Percentiles rank a stretch among this genome's conserved stretches.
Evolutionary conservation across 2,888 invertebrate species (phyloP).

Genomic region (Epirrhoe tristata): DNA sequence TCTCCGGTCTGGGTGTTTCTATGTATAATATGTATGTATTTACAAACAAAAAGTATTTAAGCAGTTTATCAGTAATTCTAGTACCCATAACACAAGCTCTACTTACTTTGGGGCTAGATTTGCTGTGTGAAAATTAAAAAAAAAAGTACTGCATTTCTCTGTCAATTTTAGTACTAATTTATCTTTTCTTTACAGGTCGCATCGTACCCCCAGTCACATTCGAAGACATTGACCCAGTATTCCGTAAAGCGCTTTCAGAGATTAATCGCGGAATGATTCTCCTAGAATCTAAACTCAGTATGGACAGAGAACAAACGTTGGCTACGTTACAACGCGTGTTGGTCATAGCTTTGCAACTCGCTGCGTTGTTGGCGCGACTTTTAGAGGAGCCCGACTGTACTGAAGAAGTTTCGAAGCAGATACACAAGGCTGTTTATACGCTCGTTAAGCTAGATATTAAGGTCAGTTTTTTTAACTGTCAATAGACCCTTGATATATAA

Average conservation of each 20-base stretch:
- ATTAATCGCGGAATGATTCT: constrained; percentile 88
- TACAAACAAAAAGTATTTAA: too few species aligned
- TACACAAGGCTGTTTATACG: constrained; percentile 91
- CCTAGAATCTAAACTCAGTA: constrained; percentile 85
- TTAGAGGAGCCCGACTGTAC: constrained; percentile 84
- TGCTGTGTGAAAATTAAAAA: too few species aligned
- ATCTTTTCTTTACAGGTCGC: constrained; percentile 73
- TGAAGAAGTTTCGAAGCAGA: constrained; percentile 81
- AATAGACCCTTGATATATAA: background rate
- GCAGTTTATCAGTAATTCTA: too few species aligned
- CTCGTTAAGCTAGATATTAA: constrained; percentile 90
- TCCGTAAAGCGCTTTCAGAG: constrained; percentile 92
- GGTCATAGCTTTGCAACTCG: constrained; percentile 94
- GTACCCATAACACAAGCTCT: too few species aligned
- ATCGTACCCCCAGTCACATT: constrained; percentile 93
- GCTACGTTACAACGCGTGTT: constrained; percentile 92
- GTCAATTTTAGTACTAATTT: background rate
- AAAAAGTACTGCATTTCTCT: background rate
- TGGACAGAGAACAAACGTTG: constrained; percentile 89
- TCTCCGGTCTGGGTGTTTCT: too few species aligned
- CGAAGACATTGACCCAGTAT: constrained; percentile 92
- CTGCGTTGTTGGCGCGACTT: constrained; percentile 90
- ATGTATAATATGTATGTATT: too few species aligned
- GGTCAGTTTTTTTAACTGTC: constrained; percentile 62
- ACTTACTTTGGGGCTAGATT: too few species aligned